Evolutionary conservation across 1,140 invertebrate genomes (phyloP).

Genomic region (Eriosoma lanigerum): DNA sequence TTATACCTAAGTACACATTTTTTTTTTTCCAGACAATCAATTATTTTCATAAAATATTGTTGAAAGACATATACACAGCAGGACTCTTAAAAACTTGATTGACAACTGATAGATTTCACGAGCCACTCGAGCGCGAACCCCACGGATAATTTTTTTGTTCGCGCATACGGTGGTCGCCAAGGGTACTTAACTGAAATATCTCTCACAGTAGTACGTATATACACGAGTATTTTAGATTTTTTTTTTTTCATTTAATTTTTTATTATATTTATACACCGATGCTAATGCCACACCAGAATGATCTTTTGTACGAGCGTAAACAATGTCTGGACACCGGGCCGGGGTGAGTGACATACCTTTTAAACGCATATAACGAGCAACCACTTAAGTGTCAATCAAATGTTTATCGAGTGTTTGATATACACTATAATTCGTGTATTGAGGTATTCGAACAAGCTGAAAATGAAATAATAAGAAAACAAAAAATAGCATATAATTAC

Average conservation of each 20-base stretch:
- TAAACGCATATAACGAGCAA: conserved; percentile 26
- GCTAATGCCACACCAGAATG: conserved; percentile 32
- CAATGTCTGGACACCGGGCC: too few relatives aligned
- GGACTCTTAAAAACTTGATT: conserved; percentile 29
- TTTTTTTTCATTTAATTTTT: not conserved
- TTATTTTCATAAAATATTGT: not conserved
- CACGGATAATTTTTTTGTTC: conserved; percentile 21
- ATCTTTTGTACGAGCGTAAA: conserved; percentile 47
- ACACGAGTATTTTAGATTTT: conserved; percentile 9
- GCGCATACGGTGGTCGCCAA: conserved; percentile 16
- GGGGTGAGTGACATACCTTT: conserved; percentile 39
- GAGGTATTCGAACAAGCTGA: not conserved
- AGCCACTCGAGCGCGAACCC: conserved; percentile 25
- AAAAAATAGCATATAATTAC: too few relatives aligned
- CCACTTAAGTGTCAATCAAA: conserved; percentile 48
- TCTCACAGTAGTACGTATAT: conserved; percentile 1
- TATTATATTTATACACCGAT: conserved; percentile 26
- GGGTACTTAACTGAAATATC: conserved; percentile 45
- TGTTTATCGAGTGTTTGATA: conserved; percentile 39
- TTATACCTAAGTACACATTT: too few relatives aligned
- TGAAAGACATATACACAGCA: not conserved
- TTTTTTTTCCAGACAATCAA: not conserved
- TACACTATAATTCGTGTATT: not conserved
- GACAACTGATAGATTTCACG: conserved; percentile 50
- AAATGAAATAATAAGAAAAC: conserved; percentile 3